These are phyloP conservation scores for Ctenopoma multispine DNA, from an alignment of 2,797 vertebrate species.

Conservation along the genomic window DNA sequence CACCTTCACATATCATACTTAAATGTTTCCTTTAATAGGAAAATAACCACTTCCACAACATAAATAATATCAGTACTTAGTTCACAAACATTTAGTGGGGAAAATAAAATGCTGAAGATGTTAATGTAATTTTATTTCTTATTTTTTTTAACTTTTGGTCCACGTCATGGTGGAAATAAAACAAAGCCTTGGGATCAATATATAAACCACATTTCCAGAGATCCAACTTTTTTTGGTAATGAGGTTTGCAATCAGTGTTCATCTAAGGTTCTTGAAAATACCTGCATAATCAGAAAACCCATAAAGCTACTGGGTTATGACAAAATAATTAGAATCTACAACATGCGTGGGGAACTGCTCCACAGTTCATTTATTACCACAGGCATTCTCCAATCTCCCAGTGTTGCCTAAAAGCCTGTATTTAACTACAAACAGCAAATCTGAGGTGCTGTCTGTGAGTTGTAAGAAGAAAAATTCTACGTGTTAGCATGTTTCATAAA, in stretches of 20 bases:
- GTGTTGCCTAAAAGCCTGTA: neutral
- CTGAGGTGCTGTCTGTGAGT: neutral
- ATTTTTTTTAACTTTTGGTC: neutral
- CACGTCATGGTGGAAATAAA: no score
- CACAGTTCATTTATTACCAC: neutral
- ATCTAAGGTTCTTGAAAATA: neutral
- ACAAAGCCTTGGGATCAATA: neutral
- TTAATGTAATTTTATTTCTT: neutral
- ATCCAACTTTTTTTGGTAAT: no score
- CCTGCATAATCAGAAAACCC: neutral
- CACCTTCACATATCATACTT: neutral
- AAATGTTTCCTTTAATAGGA: constrained; percentile 12
- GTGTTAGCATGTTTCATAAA: constrained; percentile 49
- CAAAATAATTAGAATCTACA: neutral
- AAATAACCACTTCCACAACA: constrained; percentile 2
- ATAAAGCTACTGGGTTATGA: neutral
- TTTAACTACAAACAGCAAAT: neutral
- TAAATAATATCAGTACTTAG: constrained; percentile 2
- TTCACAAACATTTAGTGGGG: neutral
- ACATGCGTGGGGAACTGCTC: neutral
- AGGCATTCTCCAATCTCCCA: neutral
- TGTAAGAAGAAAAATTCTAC: constrained; percentile 1
- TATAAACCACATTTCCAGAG: no score
- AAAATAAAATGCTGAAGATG: neutral
- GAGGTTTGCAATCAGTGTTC: neutral